Evolutionary conservation across 2,113 vertebrate species (phyloP), one percentile per base, ranked within the genome.

Genomic region (Leucopsar rothschildi): DNA sequence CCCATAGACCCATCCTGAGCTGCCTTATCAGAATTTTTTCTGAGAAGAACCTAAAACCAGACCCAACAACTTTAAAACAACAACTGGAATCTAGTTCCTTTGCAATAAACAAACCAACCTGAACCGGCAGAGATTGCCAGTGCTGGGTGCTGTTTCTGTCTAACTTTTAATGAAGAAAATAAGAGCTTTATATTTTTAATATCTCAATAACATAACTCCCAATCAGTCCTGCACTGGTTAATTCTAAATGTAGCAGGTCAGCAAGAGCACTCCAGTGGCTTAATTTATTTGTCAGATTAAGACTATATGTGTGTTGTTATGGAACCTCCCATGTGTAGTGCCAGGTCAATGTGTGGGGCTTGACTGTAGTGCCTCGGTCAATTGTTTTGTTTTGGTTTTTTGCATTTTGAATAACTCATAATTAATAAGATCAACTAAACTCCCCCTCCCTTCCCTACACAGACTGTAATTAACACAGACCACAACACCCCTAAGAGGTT

Each of bases 351-450:
- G 50, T 21, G 21, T 16, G 82, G 50, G 25, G 23, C 12, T 61
- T 76, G 37, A 55, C 66, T 50, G 11, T 53, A 79, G 79, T 71
- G 61, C 23, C 82, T 45, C 22, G 42, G 42, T 44, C 0, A 0
- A 79, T 72, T 65, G 33, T 31, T 86, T 73, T 42, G 25, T 4
- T 86, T 73, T 45, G 25, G 4, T 4, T 19, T 77, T 61, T 79
- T 76, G 33, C 4, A 39, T 73, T 92, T 95, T 93, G 29, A 95
- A 91, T 82, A 91, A 93, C 85, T 93, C 15, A 82, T 63, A n/a
- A 10, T n/a, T 72, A 77, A 68, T 93, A 92, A 24, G 10, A 84
- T 82, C 20, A 63, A 44, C 44, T 79, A 50, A 35, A 70, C 53
- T 83, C 80, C 3, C 35, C 9, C 45, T 78, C 18, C 17, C 35